Conservation (phyloP, 2,113 vertebrate species). For the Eclectus roratus region DNA sequence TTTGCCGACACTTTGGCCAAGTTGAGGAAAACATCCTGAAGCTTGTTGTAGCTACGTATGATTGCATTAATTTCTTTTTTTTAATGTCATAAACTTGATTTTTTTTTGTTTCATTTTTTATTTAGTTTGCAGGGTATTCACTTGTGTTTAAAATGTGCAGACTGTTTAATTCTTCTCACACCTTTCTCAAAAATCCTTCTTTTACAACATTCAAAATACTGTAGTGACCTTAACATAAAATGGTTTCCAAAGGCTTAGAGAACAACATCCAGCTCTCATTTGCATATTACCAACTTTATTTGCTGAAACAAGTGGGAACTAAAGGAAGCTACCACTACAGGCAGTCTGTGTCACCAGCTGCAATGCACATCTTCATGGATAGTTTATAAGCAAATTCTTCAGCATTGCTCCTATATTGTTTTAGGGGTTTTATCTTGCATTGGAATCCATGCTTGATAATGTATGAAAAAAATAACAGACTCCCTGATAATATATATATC, state of each 20-base stretch:
- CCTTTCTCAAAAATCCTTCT: neutral
- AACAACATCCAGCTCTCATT: neutral
- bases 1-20: neutral
- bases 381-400: slow-evolving; percentile 23
- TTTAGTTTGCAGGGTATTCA: neutral
- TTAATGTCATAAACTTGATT: neutral
- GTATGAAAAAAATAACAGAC: neutral
- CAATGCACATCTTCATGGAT: neutral
- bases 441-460: neutral
- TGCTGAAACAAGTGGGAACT: slow-evolving; percentile 55
- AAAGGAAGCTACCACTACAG: neutral
- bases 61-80: neutral
- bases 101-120: neutral
- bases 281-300: slow-evolving; percentile 42
- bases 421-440: neutral
- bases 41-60: neutral
- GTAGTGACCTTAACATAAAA: neutral
- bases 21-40: neutral
- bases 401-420: neutral
- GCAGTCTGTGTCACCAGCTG: neutral
- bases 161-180: neutral
- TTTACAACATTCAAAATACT: neutral
- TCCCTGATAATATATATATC: neutral
- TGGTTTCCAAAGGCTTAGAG: neutral
- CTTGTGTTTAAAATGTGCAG: neutral